Evolutionary conservation across 2,797 vertebrate genomes (phyloP).

Genomic region (Todus mexicanus): DNA sequence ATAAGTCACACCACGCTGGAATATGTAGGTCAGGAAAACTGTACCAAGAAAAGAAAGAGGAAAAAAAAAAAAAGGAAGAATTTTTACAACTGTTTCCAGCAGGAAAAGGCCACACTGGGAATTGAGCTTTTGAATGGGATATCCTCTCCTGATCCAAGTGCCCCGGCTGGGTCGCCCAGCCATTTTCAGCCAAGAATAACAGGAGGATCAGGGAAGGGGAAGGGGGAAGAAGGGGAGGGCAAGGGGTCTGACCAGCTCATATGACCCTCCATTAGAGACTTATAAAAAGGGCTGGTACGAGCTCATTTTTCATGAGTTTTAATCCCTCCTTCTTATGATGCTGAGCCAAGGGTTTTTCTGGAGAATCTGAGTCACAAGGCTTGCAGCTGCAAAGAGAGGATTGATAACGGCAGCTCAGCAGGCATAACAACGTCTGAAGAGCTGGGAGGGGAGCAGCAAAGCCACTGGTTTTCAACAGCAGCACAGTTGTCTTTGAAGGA

Average conservation of each 20-base stretch:
- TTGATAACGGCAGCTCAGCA: background rate
- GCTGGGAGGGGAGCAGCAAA: background rate
- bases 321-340: conserved; percentile 45
- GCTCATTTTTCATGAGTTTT: conserved; percentile 58
- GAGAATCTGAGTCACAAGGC: conserved; percentile 62
- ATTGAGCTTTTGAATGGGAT: conserved; percentile 47
- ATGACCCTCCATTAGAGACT: conserved; percentile 21
- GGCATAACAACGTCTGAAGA: background rate
- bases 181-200: conserved; percentile 49
- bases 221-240: background rate
- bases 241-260: conserved; percentile 21
- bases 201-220: conserved; percentile 23
- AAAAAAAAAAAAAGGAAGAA: background rate
- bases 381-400: conserved; percentile 34
- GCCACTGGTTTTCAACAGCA: background rate
- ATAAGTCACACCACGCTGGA: background rate
- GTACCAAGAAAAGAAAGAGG: background rate
- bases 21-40: conserved; percentile 59
- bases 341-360: conserved; percentile 56
- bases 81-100: conserved; percentile 36
- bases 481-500: background rate
- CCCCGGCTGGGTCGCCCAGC: background rate
- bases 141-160: conserved; percentile 33
- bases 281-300: conserved; percentile 19
- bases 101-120: conserved; percentile 31